Evolutionary conservation across 2,113 vertebrate genomes (phyloP).

Genomic region (Plectropomus leopardus): DNA sequence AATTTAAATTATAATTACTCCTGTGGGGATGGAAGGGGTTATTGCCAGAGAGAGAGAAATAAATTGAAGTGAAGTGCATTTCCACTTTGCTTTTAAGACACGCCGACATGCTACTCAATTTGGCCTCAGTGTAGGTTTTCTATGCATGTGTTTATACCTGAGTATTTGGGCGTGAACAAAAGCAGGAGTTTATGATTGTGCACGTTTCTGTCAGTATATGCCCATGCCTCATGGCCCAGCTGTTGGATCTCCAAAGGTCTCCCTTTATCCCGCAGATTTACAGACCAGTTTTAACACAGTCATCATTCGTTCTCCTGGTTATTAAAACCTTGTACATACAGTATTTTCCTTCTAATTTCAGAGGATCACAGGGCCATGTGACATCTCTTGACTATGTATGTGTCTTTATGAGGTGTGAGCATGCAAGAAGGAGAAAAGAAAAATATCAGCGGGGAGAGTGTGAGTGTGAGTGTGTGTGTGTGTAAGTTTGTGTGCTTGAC

Average conservation of each 20-base stretch:
- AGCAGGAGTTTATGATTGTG: constrained; percentile 37
- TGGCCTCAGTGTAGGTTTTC: constrained; percentile 67
- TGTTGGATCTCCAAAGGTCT: constrained; percentile 52
- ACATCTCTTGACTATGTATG: constrained; percentile 11
- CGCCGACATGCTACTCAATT: constrained; percentile 77
- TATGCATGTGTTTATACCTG: constrained; percentile 75
- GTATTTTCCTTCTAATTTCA: constrained; percentile 11
- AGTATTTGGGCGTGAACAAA: constrained; percentile 70
- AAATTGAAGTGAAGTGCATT: constrained; percentile 86
- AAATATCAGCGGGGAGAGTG: neutral
- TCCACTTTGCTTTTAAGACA: constrained; percentile 83
- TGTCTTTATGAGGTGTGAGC: constrained; percentile 2
- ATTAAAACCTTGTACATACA: constrained; percentile 21
- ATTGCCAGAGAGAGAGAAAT: constrained; percentile 84
- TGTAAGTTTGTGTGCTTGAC: neutral
- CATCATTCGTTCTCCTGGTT: constrained; percentile 28
- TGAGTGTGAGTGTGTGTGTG: neutral
- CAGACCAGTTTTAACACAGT: constrained; percentile 38
- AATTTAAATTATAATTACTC: constrained; percentile 90
- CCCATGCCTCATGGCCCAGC: constrained; percentile 2
- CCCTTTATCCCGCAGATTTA: constrained; percentile 41
- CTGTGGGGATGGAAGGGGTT: constrained; percentile 83
- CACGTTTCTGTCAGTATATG: constrained; percentile 12
- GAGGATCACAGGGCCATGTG: constrained; percentile 1
- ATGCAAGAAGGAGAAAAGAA: neutral